Evolutionary conservation across 2,797 vertebrate genomes (phyloP), one percentile per base, ranked within the genome.

Genomic region (Orientallactaga sibirica): DNA sequence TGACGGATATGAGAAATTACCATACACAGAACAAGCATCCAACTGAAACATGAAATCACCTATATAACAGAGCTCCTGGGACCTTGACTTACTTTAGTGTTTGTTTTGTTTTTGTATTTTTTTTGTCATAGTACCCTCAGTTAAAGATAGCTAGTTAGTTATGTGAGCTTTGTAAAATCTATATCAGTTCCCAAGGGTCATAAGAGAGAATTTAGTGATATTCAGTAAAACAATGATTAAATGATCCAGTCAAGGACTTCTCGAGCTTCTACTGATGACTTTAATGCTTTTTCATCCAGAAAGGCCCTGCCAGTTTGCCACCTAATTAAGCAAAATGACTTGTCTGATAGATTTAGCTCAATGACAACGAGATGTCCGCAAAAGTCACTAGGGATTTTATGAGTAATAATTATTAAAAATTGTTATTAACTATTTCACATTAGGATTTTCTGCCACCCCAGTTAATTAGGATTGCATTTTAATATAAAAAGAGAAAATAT

Each of bases 301-400:
- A 96, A 89, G 73, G 29, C 73, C 82, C 95, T 94, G 90, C 90
- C 92, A 96, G 95, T 97, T 98, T 98, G 81, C 80, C 83, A 96
- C 93, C 94, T 98, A 98, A 98, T 99, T 99, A 98, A 98, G 98
- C 90, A 98, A 98, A 98, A 98, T 98, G 66, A 98, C 98, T 98
- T 98, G 80, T 98, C 97, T 98, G 98, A 98, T 98, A 98, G 98
- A 98, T 98, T 97, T 98, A 98, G 98, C 98, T 98, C 97, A 99
- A 99, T 97, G 97, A 98, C 61, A 89, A 98, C 97, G 98, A 98
- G 98, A 98, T 98, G 98, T 97, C 98, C 98, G 96, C 95, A 97
- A 98, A 98, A 98, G 97, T 97, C 98, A 98, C 97, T 97, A 92
- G 95, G 93, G 96, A 96, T 95, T 97, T 95, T 85, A 61, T 95